Base-by-base conservation (phyloP, 1,140 invertebrate species). In the Drosophila virilis region DNA sequence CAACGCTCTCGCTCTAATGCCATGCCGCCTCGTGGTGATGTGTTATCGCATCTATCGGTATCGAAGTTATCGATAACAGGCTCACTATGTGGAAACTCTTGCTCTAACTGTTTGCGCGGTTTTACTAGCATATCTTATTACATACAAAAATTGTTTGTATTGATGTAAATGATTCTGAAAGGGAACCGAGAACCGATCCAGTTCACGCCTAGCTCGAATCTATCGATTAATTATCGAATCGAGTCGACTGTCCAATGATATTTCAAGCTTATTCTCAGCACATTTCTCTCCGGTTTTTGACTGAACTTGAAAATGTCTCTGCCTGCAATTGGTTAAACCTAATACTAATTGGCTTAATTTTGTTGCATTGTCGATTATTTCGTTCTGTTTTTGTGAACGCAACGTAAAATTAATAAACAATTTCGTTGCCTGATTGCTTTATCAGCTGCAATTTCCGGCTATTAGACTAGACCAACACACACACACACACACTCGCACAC, bases 401-500 rank as follows among this genome's bases (percentile, higher is more conserved):
- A 42, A 51, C 22, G 10, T n/a, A 38, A 54, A 62, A 61, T 69
- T 61, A 57, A 61, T 74, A 46, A 69, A 74, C 51, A 61, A 74
- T 69, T 74, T 60, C 37, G 35, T 57, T 57, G 55, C 43, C 43
- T 50, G 66, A 61, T 48, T 74, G 66, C 65, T 60, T 74, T 70
- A 69, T 74, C 66, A 69, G 65, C 58, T 42, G 71, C 50, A 70
- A 74, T 69, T 74, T 62, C 71, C 66, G 57, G 57, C 57, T 61
- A 74, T 74, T 69, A 74, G n/a, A 55, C 48, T 61, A 61, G 33
- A 2, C 51, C 0, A 35, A 64, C 46, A 38, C n/a, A n/a, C n/a
- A n/a, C n/a, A n/a, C 43, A 40, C 35, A 40, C 61, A 17, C 17
- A 17, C 17, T 17, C 17, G 1, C 17, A 17, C 17, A 17, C 17